phyloP scores from a whole-genome alignment of 2,888 invertebrate species.

The Epinotia nisella region DNA sequence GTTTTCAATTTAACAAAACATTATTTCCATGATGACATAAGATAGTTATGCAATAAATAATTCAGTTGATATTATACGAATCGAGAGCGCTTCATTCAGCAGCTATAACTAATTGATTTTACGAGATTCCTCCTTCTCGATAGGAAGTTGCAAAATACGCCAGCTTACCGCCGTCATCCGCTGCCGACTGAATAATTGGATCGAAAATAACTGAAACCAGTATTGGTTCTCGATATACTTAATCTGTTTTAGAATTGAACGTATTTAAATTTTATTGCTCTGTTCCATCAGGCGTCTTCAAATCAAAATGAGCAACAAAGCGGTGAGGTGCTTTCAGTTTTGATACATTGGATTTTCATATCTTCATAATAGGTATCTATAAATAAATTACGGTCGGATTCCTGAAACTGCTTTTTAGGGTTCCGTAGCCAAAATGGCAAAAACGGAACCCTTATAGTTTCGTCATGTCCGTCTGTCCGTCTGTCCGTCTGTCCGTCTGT shows the following conservation, averaged over 20 bases:
- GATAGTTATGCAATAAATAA: slow-evolving; percentile 10
- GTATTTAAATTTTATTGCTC: slow-evolving; percentile 59
- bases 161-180: slow-evolving; percentile 48
- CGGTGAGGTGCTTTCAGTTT: slow-evolving; percentile 53
- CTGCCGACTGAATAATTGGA: slow-evolving; percentile 60
- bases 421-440: too few species aligned
- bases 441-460: too few species aligned
- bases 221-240: not conserved
- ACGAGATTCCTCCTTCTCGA: slow-evolving; percentile 54
- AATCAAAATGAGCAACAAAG: slow-evolving; percentile 65
- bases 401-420: not conserved
- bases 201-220: slow-evolving; percentile 12
- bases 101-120: slow-evolving; percentile 46
- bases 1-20: slow-evolving; percentile 10
- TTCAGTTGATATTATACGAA: slow-evolving; percentile 12
- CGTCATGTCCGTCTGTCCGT: too few species aligned
- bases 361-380: slow-evolving; percentile 22
- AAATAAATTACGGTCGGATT: slow-evolving; percentile 23
- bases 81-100: slow-evolving; percentile 25
- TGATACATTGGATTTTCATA: not conserved
- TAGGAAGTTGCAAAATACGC: slow-evolving; percentile 70
- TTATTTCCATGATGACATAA: slow-evolving; percentile 8
- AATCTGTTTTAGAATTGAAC: slow-evolving; percentile 3
- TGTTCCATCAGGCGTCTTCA: slow-evolving; percentile 66
- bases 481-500: too few species aligned